Percentiles rank a stretch among this genome's conserved stretches.
phyloP scores from a whole-genome alignment of 2,888 invertebrate species.

The Oxystoma pomonae region DNA sequence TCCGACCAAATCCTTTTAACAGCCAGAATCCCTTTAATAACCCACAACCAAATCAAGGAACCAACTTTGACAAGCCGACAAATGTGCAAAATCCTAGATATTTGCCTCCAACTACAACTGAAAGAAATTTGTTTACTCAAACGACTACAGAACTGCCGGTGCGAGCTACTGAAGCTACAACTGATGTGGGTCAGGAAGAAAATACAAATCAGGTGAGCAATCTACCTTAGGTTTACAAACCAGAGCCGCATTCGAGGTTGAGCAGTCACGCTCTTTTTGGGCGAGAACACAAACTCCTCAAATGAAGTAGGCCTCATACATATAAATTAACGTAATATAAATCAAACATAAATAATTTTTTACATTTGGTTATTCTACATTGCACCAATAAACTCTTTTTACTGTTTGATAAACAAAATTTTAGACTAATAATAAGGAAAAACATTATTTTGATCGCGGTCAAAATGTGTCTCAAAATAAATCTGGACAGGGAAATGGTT shows the following conservation, averaged over 20 bases:
- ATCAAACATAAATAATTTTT: no score
- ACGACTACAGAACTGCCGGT: neutral
- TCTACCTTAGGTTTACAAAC: neutral
- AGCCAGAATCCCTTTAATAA: neutral
- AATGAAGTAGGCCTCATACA: no score
- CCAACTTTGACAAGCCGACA: neutral
- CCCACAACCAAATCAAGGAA: neutral
- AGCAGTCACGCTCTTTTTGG: no score
- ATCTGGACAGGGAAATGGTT: no score
- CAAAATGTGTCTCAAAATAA: no score
- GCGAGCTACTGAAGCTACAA: constrained; percentile 4
- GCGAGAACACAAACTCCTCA: no score
- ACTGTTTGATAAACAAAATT: no score
- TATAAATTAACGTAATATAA: no score
- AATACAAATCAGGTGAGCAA: neutral
- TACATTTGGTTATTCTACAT: no score
- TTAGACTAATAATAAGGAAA: no score
- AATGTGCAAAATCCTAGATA: constrained; percentile 14
- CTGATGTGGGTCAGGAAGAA: constrained; percentile 7
- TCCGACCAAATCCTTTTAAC: neutral
- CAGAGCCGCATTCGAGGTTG: neutral
- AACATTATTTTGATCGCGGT: no score
- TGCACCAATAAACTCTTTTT: no score
- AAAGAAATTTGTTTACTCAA: neutral
- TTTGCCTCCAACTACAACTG: constrained; percentile 16